These are phyloP conservation scores for Drosophila yooni DNA, from an alignment of 2,888 invertebrate species.

Conservation along the genomic window DNA sequence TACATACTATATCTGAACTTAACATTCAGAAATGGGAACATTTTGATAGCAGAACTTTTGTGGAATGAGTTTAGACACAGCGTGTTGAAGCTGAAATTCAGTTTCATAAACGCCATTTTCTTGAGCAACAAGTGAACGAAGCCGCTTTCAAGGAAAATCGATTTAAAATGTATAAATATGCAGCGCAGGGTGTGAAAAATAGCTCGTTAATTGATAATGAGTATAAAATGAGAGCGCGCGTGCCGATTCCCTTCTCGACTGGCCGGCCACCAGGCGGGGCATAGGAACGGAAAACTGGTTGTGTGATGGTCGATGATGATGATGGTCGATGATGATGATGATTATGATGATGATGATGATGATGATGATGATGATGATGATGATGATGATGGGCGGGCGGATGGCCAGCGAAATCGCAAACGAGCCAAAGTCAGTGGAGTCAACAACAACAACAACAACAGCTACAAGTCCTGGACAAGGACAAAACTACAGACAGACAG, in stretches of 20 bases:
- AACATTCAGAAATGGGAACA: background rate
- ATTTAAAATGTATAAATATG: slow-evolving; percentile 77
- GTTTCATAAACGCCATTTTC: background rate
- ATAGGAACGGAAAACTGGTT: background rate
- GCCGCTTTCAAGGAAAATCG: slow-evolving; percentile 60
- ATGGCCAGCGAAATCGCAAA: slow-evolving; percentile 59
- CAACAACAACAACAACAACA: slow-evolving; percentile 4
- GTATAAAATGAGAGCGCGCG: slow-evolving; percentile 70
- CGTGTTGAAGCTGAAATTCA: background rate
- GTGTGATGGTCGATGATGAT: slow-evolving; percentile 12
- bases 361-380: too few species aligned
- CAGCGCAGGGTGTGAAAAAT: slow-evolving; percentile 66
- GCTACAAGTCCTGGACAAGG: slow-evolving; percentile 27
- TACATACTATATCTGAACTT: background rate
- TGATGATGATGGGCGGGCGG: background rate
- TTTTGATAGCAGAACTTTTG: background rate
- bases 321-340: background rate
- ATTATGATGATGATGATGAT: background rate
- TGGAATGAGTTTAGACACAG: background rate
- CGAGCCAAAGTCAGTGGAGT: slow-evolving; percentile 14
- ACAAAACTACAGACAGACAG: slow-evolving; percentile 10
- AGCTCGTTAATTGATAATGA: slow-evolving; percentile 81
- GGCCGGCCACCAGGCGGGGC: background rate
- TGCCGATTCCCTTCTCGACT: slow-evolving; percentile 39
- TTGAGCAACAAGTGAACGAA: slow-evolving; percentile 43